These are phyloP conservation scores for Ciconia maguari DNA, from an alignment of 2,113 vertebrate species.

Conservation along the genomic window DNA sequence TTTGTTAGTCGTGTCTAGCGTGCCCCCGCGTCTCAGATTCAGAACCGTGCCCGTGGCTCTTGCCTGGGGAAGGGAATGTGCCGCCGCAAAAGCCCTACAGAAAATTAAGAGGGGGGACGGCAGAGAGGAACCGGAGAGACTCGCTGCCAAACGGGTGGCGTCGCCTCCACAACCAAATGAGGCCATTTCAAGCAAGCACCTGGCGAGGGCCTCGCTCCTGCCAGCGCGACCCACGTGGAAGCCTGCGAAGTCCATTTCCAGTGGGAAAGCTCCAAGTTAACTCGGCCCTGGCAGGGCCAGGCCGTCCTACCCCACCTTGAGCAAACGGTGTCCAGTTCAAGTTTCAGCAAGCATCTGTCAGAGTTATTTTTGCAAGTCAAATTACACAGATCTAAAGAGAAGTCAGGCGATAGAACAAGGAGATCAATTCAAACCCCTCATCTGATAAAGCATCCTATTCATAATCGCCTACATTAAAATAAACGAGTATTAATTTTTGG, in stretches of 20 bases:
- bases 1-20: not conserved
- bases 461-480: slow-evolving; percentile 59
- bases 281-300: not conserved
- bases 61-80: not conserved
- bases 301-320: slow-evolving; percentile 6
- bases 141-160: not conserved
- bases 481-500: slow-evolving; percentile 67
- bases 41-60: not conserved
- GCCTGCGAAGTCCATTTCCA: not conserved
- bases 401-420: slow-evolving; percentile 26
- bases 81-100: rapidly evolving
- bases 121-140: not conserved
- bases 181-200: not conserved
- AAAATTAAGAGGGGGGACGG: not conserved
- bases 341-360: slow-evolving; percentile 52
- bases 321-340: slow-evolving; percentile 44
- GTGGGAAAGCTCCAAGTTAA: not conserved
- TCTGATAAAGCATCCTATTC: slow-evolving; percentile 56
- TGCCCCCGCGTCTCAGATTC: not conserved
- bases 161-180: rapidly evolving
- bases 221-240: rapidly evolving
- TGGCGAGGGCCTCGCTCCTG: rapidly evolving
- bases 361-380: slow-evolving; percentile 55
- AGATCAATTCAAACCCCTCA: slow-evolving; percentile 60
- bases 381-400: slow-evolving; percentile 46